Conservation (phyloP, 2,113 vertebrate species). For the Tragelaphus buxtoni region DNA sequence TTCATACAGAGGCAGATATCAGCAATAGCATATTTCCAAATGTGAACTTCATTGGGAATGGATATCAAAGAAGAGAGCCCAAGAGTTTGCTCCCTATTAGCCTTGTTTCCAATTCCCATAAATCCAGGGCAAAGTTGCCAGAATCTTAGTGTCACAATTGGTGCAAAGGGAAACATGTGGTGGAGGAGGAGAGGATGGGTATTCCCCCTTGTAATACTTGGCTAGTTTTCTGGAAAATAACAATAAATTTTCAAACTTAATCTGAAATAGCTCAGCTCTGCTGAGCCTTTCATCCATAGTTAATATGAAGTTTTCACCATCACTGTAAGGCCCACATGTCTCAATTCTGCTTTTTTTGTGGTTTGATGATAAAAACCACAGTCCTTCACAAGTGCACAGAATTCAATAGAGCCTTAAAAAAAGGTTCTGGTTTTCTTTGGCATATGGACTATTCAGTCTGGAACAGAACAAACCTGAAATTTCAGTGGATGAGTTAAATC, state of each 20-base stretch:
- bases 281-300: constrained; percentile 54
- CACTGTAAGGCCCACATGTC: constrained; percentile 12
- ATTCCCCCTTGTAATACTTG: neutral
- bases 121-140: constrained; percentile 28
- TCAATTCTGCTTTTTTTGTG: constrained; percentile 54
- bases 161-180: neutral
- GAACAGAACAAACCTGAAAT: constrained; percentile 28
- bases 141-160: constrained; percentile 11
- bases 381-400: constrained; percentile 52
- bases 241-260: constrained; percentile 58
- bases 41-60: neutral
- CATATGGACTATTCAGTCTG: constrained; percentile 8
- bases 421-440: constrained; percentile 35
- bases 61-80: neutral
- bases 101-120: constrained; percentile 39
- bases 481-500: constrained; percentile 41
- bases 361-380: constrained; percentile 60
- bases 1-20: neutral
- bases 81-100: neutral
- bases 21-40: constrained; percentile 25
- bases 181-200: neutral
- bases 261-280: neutral
- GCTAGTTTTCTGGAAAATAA: constrained; percentile 63
- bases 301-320: constrained; percentile 44
- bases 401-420: constrained; percentile 25